Percentiles rank a stretch among this genome's conserved stretches.
These are phyloP conservation scores for Chloropsis cyanopogon DNA, from an alignment of 2,113 vertebrate species.

Conservation along the genomic window DNA sequence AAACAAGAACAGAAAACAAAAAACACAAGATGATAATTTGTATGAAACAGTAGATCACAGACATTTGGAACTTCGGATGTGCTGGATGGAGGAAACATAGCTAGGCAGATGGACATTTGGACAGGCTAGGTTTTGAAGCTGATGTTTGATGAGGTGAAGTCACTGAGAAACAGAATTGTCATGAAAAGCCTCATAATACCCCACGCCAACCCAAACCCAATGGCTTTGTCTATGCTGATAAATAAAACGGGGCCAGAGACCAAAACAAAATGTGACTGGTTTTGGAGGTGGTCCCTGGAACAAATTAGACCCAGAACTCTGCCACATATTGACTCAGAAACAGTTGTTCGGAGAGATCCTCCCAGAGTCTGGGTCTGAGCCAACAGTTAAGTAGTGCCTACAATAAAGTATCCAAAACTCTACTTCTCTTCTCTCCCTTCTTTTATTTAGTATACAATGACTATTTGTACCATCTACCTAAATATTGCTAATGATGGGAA, in stretches of 20 bases:
- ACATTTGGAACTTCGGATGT: not conserved
- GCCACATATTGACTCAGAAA: conserved; percentile 6
- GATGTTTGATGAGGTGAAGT: not conserved
- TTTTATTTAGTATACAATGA: not conserved
- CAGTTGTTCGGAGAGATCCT: conserved; percentile 3
- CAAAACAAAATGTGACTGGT: not conserved
- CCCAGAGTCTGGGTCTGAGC: not conserved
- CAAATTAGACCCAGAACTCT: not conserved
- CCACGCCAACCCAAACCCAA: not conserved
- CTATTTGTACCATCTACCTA: not conserved
- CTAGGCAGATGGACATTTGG: not conserved
- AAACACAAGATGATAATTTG: not conserved
- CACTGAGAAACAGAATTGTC: not conserved
- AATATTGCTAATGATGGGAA: not conserved
- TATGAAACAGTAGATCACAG: not conserved
- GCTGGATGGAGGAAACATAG: not conserved
- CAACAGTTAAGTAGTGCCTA: not conserved
- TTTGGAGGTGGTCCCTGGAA: conserved; percentile 11
- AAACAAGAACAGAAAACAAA: not conserved
- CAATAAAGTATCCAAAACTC: not conserved
- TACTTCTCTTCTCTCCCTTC: not conserved
- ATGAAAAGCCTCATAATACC: not conserved
- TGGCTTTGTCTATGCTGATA: not conserved
- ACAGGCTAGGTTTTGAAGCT: not conserved
- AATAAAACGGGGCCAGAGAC: not conserved